phyloP scores from a whole-genome alignment of 2,797 vertebrate species.

The Urophycis tenuis region DNA sequence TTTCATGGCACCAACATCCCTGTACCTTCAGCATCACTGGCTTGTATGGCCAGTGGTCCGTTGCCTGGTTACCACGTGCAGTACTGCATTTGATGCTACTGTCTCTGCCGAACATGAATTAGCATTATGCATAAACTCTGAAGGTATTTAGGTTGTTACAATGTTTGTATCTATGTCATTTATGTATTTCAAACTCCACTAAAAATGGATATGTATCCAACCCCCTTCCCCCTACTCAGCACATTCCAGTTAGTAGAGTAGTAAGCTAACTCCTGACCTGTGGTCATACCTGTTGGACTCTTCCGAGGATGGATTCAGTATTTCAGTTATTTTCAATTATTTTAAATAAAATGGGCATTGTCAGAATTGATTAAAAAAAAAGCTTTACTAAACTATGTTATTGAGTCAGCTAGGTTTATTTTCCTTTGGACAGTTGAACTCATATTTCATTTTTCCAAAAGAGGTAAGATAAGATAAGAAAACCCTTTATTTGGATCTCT shows the following conservation, averaged over 20 bases:
- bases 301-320: too few relatives aligned
- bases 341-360: too few relatives aligned
- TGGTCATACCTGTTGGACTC: background rate
- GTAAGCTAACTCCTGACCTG: background rate
- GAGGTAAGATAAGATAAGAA: too few relatives aligned
- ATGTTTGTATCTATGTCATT: background rate
- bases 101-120: slow-evolving; percentile 44
- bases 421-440: too few relatives aligned
- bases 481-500: too few relatives aligned
- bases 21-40: slow-evolving; percentile 57
- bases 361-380: too few relatives aligned
- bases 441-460: background rate
- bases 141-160: background rate
- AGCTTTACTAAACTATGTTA: too few relatives aligned
- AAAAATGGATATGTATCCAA: background rate
- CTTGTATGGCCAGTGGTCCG: slow-evolving; percentile 73
- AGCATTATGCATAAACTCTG: slow-evolving; percentile 29
- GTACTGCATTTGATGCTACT: slow-evolving; percentile 62
- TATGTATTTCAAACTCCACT: background rate
- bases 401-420: too few relatives aligned
- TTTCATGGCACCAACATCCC: slow-evolving; percentile 45
- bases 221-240: background rate
- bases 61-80: slow-evolving; percentile 75
- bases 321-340: too few relatives aligned
- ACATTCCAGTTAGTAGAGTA: background rate